phyloP scores from a whole-genome alignment of 2,888 invertebrate species.

The Tipula unca region DNA sequence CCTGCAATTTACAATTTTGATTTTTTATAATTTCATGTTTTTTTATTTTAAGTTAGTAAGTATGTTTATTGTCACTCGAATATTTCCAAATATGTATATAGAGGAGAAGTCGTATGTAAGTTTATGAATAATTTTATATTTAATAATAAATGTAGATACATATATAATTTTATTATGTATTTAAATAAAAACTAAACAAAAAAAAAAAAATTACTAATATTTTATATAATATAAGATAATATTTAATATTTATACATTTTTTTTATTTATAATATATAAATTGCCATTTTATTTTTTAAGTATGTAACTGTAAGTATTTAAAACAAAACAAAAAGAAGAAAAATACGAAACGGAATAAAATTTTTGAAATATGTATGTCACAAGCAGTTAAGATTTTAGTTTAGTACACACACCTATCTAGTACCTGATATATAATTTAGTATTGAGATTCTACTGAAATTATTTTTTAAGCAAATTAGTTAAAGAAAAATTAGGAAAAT shows the following conservation, averaged over 20 bases:
- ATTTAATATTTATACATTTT: slow-evolving; percentile 4
- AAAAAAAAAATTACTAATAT: neutral
- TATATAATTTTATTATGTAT: neutral
- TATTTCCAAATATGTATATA: neutral
- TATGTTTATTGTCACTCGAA: neutral
- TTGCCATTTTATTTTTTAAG: neutral
- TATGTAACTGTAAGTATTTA: neutral
- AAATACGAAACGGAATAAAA: neutral
- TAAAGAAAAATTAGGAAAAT: slow-evolving; percentile 8
- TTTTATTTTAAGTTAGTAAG: neutral
- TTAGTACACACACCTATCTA: neutral
- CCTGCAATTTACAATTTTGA: slow-evolving; percentile 8
- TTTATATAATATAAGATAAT: neutral
- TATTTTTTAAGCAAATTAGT: neutral
- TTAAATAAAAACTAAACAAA: slow-evolving; percentile 3
- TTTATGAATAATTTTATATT: neutral
- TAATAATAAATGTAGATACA: neutral
- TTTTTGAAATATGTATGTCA: neutral
- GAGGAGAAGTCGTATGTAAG: neutral
- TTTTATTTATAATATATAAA: slow-evolving; percentile 8
- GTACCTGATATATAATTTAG: neutral
- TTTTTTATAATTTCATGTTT: neutral
- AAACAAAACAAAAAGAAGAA: neutral
- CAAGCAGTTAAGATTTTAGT: neutral
- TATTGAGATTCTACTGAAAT: neutral